These are phyloP conservation scores for Troilus luridus DNA, from an alignment of 2,888 invertebrate genomes.

Conservation along the genomic window DNA sequence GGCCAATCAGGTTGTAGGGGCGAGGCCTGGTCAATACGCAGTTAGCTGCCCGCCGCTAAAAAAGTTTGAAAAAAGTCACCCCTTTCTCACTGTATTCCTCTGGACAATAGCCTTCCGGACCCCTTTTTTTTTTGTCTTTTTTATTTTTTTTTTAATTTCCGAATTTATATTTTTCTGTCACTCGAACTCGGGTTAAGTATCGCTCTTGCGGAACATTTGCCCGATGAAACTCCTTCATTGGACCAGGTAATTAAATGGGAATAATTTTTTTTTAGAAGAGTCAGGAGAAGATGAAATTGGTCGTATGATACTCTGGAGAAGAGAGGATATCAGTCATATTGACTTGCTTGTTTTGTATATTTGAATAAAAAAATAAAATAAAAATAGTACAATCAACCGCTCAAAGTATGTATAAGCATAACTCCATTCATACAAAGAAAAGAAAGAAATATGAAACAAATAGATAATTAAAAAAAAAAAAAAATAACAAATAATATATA, in stretches of 20 bases:
- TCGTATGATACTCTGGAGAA: neutral
- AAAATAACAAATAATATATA: no score
- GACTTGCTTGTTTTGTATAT: neutral
- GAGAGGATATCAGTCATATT: neutral
- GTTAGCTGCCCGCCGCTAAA: slow-evolving; percentile 22
- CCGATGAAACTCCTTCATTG: neutral
- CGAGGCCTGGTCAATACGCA: slow-evolving; percentile 42
- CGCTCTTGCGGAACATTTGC: slow-evolving; percentile 31
- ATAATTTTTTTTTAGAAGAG: slow-evolving; percentile 17
- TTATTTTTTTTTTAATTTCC: slow-evolving; percentile 14
- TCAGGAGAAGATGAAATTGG: neutral
- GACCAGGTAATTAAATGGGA: slow-evolving; percentile 27
- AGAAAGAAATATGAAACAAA: no score
- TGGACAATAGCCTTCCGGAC: slow-evolving; percentile 5
- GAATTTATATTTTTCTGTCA: slow-evolving; percentile 47
- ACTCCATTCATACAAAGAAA: no score
- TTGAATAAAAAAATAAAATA: no score
- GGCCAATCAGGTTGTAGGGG: slow-evolving; percentile 30
- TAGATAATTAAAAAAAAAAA: no score
- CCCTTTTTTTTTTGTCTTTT: no score
- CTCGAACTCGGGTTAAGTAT: slow-evolving; percentile 21
- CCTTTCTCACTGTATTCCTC: slow-evolving; percentile 9
- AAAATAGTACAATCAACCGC: no score
- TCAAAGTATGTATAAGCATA: no score
- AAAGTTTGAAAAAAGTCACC: slow-evolving; percentile 35